Base-by-base conservation (phyloP, 1,140 invertebrate genomes). In the Ectropis grisescens region DNA sequence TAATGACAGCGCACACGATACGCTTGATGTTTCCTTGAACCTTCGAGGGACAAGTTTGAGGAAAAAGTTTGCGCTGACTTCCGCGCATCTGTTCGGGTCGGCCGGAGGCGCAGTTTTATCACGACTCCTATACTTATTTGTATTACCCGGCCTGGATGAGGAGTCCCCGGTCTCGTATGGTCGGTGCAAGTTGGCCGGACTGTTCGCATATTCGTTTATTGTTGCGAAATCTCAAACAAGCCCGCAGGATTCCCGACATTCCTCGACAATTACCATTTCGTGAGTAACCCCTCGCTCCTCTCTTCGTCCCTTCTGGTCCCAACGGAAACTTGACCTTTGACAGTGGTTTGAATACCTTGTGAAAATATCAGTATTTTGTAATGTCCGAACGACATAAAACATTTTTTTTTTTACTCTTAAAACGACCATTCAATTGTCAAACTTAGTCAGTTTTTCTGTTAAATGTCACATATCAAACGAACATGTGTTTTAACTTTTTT, bases 191-290 rank as follows among this genome's bases (percentile, higher is more conserved):
- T 33, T 37, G 28, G 25, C 40, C 39, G 47, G 30, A 31, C 50
- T 44, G 48, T 42, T 34, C 25, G 27, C 8, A 19, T 57, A 58
- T 66, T 39, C 39, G 57, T 38, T 60, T 58, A 51, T 59, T 58
- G 39, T 55, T 55, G 52, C 48, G 38, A 58, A 60, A 57, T 61
- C 46, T 41, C 46, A 60, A 47, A 56, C 48, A 48, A 61, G 58
- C 45, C 16, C 51, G 31, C 47, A 43, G 52, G 38, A 70, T 66
- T 64, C 62, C 44, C 32, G 34, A 42, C 54, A 56, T 70, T 47
- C 58, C 48, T 57, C 29, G 24, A 51, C 59, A 69, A 69, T 66
- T 65, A 67, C 52, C 47, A 56, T 58, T 62, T 62, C 66, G 62
- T 65, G 58, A 67, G 57, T 51, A 60, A 69, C 48, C 57, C 47